Conservation (phyloP, 64 coral and sea anemone species). For the Exaiptasia diaphana region DNA sequence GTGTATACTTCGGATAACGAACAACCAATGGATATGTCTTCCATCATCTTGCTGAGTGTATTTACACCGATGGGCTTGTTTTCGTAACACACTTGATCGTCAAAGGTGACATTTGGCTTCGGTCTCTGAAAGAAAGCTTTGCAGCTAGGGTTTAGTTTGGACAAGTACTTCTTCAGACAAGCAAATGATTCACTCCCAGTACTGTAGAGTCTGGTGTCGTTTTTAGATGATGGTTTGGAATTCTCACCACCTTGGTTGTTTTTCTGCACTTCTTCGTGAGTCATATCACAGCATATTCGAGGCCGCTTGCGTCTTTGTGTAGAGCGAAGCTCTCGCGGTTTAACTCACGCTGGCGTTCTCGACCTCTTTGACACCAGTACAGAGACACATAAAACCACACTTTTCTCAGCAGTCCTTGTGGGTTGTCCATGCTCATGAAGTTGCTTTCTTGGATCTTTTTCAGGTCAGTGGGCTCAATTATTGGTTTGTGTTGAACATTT, state of each 20-base stretch:
- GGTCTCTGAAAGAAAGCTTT: conserved; percentile 15
- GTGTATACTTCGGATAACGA: background rate
- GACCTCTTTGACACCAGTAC: conserved; percentile 28
- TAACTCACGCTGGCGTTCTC: conserved; percentile 21
- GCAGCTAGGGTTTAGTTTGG: conserved; percentile 6
- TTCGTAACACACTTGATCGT: conserved; percentile 28
- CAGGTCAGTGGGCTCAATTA: conserved; percentile 6
- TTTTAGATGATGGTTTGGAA: background rate
- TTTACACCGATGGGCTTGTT: conserved; percentile 26
- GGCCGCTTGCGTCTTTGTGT: background rate
- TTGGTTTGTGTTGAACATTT: conserved; percentile 15
- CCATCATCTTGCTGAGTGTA: conserved; percentile 11
- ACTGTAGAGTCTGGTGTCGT: background rate
- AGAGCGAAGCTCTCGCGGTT: conserved; percentile 27
- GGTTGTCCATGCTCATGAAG: background rate
- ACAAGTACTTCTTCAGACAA: conserved; percentile 9
- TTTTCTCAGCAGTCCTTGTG: conserved; percentile 17
- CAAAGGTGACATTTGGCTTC: background rate
- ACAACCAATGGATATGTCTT: background rate
- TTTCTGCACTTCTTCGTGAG: conserved; percentile 26
- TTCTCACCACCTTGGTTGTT: conserved; percentile 18
- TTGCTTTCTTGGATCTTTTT: background rate
- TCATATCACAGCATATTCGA: background rate
- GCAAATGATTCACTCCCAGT: conserved; percentile 15
- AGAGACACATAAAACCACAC: conserved; percentile 25